Conservation (phyloP, 2,797 vertebrate genomes). For the Pyrocephalus nanus region DNA sequence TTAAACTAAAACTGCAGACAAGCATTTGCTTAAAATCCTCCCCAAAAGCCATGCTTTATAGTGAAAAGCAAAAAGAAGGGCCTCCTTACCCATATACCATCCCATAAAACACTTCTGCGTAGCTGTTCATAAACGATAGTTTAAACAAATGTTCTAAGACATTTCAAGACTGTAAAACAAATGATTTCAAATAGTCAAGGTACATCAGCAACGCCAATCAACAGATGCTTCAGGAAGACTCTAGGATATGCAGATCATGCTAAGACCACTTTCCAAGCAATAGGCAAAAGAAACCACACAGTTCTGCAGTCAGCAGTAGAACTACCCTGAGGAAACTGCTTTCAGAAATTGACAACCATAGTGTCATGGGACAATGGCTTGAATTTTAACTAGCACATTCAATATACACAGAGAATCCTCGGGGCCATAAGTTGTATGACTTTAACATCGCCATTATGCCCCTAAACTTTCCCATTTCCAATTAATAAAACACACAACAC, state of each 20-base stretch:
- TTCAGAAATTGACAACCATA: conserved; percentile 24
- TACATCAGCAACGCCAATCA: conserved; percentile 19
- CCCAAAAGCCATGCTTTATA: conserved; percentile 8
- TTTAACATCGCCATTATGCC: background rate
- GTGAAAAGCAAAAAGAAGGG: background rate
- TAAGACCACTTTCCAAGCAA: conserved; percentile 62
- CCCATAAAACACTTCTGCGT: background rate
- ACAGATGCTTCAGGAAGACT: conserved; percentile 49
- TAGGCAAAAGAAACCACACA: conserved; percentile 60
- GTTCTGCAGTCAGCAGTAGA: conserved; percentile 57
- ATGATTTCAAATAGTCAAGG: conserved; percentile 2
- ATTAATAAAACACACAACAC: background rate
- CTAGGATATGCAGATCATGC: conserved; percentile 44
- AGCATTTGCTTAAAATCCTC: background rate
- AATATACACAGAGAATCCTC: background rate
- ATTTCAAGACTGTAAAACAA: conserved; percentile 36
- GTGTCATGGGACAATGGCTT: background rate
- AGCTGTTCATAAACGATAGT: background rate
- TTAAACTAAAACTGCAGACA: background rate
- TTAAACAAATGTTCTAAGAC: background rate
- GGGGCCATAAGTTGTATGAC: background rate
- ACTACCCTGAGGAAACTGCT: conserved; percentile 29
- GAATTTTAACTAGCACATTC: conserved; percentile 45
- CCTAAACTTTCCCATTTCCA: conserved; percentile 37
- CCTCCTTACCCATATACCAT: conserved; percentile 1